Base-by-base conservation (phyloP, 2,113 vertebrate genomes). In the Charina bottae region DNA sequence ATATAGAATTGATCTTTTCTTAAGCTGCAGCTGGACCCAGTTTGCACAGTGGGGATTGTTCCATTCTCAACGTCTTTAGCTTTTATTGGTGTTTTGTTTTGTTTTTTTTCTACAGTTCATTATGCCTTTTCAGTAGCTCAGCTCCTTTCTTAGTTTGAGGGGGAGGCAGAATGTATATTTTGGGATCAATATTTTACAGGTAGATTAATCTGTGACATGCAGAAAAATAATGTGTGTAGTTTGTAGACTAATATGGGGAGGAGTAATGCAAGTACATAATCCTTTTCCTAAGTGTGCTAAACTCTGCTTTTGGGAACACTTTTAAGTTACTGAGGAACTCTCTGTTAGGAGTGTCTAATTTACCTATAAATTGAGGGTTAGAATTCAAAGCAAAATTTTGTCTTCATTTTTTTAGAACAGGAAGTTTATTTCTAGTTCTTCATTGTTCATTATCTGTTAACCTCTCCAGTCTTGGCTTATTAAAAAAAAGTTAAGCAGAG, bases 21-120 rank as follows among this genome's bases (percentile, higher is more conserved):
- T 92, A 46, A 93, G 94, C 95, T 62, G 8, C 72, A 93, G 94
- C 88, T 95, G 93, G 84, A 95, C 89, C 87, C n/a, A 78, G 92
- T 37, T 0, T 46, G 64, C 55, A 89, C 54, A 83, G 94, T 90
- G 94, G 91, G 94, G 78, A 26, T 89, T 89, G 53, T 28, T 84
- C 72, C 56, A 28, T 92, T 95, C n/a, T 90, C 64, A 0, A 17
- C 84, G 92, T 21, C 0, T 89, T 91, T 42, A 83, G 90, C 54
- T 91, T 53, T 72, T 68, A 91, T 56, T 46, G 8, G 28, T 56
- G 56, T 5, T 1, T 23, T 90, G 85, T 53, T 93, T 42, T 83
- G 4, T 46, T 53, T 93, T 42, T 83, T 5, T 46, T 33, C 37
- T 83, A 0, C 33, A 64, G 58, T 85, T 89, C 72, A 46, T 92